Evolutionary conservation across 2,888 invertebrate species (phyloP).

Genomic region (Drosophila merina): DNA sequence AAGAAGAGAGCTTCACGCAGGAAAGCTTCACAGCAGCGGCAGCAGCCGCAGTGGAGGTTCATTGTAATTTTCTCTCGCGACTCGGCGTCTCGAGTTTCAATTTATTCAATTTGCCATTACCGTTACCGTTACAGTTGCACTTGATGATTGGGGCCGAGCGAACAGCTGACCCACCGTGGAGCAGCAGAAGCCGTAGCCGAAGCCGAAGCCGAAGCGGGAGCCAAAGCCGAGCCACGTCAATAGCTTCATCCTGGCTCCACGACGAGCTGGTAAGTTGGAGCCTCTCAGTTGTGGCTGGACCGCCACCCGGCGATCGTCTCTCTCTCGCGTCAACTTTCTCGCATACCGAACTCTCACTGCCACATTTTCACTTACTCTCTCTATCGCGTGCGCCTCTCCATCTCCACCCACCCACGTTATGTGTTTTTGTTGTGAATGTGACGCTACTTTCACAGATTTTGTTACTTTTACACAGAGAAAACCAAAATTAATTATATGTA

Average conservation of each 20-base stretch:
- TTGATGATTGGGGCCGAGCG: conserved; percentile 56
- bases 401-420: conserved; percentile 48
- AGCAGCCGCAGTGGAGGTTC: conserved; percentile 1
- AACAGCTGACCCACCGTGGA: conserved; percentile 27
- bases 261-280: conserved; percentile 61
- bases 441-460: conserved; percentile 16
- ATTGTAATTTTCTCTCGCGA: conserved; percentile 25
- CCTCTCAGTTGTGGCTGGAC: conserved; percentile 60
- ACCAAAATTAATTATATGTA: background rate
- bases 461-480: conserved; percentile 21
- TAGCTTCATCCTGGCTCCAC: conserved; percentile 69
- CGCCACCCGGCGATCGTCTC: conserved; percentile 50
- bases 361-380: conserved; percentile 16
- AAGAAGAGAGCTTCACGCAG: conserved; percentile 58
- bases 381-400: conserved; percentile 5
- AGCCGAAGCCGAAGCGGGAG: conserved; percentile 32
- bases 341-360: conserved; percentile 4
- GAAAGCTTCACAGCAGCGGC: conserved; percentile 39
- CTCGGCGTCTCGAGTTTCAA: conserved; percentile 62
- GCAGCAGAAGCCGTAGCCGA: conserved; percentile 15
- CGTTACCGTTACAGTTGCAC: conserved; percentile 60
- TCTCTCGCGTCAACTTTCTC: conserved; percentile 9
- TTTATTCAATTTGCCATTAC: conserved; percentile 77
- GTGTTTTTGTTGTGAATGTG: conserved; percentile 43
- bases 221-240: conserved; percentile 56